Evolutionary conservation across 2,113 vertebrate genomes (phyloP).

Genomic region (Todiramphus saurophagus): DNA sequence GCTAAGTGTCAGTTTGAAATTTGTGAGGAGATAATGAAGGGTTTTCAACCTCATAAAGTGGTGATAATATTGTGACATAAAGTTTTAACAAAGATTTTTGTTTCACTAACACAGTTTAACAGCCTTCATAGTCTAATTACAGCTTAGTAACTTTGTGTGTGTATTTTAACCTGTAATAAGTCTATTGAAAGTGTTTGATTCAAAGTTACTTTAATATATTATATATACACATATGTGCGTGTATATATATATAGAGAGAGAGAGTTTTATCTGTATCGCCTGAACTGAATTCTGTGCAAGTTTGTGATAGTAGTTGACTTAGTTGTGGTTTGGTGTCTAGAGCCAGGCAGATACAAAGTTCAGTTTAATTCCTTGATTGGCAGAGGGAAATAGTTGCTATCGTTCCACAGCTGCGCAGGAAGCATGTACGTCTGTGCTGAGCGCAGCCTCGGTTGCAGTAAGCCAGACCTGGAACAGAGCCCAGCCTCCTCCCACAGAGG

Average conservation of each 20-base stretch:
- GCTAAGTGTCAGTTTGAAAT: not conserved
- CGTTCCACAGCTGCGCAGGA: rapidly evolving
- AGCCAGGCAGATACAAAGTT: not conserved
- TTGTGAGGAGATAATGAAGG: not conserved
- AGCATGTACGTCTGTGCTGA: not conserved
- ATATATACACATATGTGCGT: not conserved
- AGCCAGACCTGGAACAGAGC: not conserved
- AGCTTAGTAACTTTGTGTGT: rapidly evolving
- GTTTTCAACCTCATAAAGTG: not conserved
- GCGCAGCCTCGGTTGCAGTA: not conserved
- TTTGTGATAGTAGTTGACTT: not conserved
- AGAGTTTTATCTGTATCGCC: not conserved
- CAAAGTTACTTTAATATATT: not conserved
- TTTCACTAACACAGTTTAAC: not conserved
- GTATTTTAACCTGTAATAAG: not conserved
- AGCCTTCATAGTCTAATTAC: not conserved
- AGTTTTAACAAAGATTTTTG: not conserved
- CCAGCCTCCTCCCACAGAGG: rapidly evolving
- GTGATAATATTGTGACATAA: not conserved
- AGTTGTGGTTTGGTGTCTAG: not conserved
- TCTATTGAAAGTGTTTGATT: not conserved
- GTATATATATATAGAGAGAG: no score
- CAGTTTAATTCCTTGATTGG: not conserved
- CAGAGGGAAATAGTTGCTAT: not conserved
- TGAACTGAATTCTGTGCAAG: not conserved